phyloP scores from a whole-genome alignment of 2,797 vertebrate genomes.

The Emydoidea blandingii region DNA sequence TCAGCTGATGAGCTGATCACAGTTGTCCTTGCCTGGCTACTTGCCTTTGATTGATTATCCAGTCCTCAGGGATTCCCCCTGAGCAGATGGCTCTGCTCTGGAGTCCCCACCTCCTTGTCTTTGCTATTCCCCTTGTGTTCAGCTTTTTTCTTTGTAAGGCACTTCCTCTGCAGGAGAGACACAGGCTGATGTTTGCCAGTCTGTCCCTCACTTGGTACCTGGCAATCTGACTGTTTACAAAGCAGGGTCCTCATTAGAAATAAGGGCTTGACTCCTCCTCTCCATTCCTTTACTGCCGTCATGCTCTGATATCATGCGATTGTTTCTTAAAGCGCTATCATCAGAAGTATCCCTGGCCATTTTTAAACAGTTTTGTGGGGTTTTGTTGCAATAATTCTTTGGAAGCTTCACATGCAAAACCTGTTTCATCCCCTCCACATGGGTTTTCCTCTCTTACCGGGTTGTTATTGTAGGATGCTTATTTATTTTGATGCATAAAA shows the following conservation, averaged over 20 bases:
- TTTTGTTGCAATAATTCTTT: background rate
- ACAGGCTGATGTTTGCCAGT: background rate
- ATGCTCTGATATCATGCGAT: too few relatives aligned
- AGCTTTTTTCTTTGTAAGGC: background rate
- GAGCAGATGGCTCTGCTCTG: background rate
- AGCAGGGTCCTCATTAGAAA: background rate
- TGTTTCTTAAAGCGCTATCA: background rate
- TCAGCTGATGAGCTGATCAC: background rate
- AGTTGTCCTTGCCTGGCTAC: background rate
- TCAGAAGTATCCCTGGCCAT: background rate
- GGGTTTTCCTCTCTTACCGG: background rate
- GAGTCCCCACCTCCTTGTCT: background rate
- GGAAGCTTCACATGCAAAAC: background rate
- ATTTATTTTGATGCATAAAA: background rate
- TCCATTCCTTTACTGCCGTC: background rate
- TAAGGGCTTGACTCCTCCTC: background rate
- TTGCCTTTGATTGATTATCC: background rate
- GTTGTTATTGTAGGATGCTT: background rate
- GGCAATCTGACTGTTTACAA: background rate
- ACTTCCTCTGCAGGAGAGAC: background rate
- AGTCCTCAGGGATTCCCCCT: too few relatives aligned
- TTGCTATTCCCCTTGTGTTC: background rate
- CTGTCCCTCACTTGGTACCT: background rate
- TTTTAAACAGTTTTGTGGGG: background rate
- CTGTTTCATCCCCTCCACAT: background rate